A percentile compares a stretch with the other conserved stretches of the same genome.
Conservation (phyloP, 2,888 invertebrate genomes). For the Coenonympha arcania region DNA sequence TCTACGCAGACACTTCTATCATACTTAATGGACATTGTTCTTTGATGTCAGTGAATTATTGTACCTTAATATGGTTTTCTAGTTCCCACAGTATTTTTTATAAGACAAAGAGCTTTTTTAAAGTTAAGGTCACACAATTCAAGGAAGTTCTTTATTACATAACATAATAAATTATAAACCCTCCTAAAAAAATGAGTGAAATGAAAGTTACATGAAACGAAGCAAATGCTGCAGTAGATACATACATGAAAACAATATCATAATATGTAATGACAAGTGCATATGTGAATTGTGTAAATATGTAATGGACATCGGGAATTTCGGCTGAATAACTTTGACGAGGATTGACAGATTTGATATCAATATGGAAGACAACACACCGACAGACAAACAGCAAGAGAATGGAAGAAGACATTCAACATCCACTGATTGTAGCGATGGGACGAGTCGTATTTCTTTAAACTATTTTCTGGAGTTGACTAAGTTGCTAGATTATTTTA, state of each 20-base stretch:
- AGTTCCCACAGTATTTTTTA: no score
- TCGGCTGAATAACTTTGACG: slow-evolving; percentile 30
- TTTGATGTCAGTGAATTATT: no score
- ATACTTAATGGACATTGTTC: no score
- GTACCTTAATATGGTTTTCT: no score
- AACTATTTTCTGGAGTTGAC: background rate
- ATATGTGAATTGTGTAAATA: slow-evolving; percentile 28
- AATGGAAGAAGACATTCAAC: slow-evolving; percentile 52
- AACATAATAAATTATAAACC: no score
- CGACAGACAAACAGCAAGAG: slow-evolving; percentile 32
- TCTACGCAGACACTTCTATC: no score
- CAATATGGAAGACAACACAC: slow-evolving; percentile 39
- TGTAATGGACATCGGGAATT: slow-evolving; percentile 29
- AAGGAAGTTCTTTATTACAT: no score
- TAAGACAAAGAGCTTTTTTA: no score
- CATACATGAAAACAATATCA: slow-evolving; percentile 11
- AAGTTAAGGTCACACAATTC: no score
- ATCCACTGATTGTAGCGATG: slow-evolving; percentile 32
- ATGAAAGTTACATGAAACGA: slow-evolving; percentile 22
- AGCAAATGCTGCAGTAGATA: slow-evolving; percentile 12
- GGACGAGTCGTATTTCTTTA: background rate
- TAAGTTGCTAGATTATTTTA: background rate
- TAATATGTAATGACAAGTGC: slow-evolving; percentile 25
- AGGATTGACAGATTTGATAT: slow-evolving; percentile 31
- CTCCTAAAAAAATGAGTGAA: no score